phyloP scores from a whole-genome alignment of 2,888 invertebrate genomes.

The Hypsopygia costalis region DNA sequence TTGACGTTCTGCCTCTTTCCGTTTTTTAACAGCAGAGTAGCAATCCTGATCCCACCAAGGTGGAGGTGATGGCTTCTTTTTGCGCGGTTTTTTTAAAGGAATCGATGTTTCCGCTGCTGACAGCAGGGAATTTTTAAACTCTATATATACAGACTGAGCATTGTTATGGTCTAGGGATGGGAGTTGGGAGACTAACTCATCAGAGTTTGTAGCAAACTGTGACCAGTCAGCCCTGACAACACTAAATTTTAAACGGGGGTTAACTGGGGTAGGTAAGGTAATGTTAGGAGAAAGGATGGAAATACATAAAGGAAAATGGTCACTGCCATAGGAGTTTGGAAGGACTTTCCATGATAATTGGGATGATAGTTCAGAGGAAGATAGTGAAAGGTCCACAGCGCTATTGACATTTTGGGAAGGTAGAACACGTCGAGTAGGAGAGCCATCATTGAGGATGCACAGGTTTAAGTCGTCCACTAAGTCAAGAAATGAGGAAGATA shows the following conservation, averaged over 20 bases:
- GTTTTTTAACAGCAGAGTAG: neutral
- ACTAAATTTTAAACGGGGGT: neutral
- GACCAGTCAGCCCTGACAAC: neutral
- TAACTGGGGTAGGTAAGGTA: neutral
- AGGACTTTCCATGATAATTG: no score
- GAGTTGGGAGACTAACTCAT: neutral
- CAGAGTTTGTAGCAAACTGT: neutral
- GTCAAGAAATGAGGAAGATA: no score
- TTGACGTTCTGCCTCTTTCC: neutral
- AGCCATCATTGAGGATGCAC: no score
- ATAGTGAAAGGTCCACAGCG: no score
- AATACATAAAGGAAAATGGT: neutral
- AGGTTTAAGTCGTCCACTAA: no score
- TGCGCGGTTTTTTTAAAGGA: neutral
- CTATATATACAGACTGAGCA: neutral
- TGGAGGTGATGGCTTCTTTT: neutral
- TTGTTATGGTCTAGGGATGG: neutral
- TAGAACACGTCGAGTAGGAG: no score
- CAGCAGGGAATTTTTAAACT: neutral
- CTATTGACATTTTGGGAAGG: no score
- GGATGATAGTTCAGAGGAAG: no score
- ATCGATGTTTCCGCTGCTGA: neutral
- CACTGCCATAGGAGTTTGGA: neutral
- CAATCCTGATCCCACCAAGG: neutral
- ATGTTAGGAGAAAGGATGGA: neutral